Conservation (phyloP, 1,140 invertebrate genomes). For the Drosophila setifemur region DNA sequence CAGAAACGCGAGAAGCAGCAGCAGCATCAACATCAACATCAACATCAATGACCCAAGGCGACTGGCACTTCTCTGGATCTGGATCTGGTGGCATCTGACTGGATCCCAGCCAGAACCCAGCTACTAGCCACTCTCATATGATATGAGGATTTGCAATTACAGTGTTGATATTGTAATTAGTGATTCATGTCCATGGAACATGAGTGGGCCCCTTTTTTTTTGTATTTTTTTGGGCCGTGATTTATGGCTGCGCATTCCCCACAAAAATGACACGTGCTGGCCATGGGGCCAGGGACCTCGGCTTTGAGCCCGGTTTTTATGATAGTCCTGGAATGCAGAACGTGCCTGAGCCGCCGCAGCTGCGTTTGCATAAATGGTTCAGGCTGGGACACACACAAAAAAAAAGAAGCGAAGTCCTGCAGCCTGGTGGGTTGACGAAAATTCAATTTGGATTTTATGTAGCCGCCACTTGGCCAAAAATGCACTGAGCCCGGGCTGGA, state of each 20-base stretch:
- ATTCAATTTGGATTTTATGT: slow-evolving; percentile 75
- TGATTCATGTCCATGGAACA: slow-evolving; percentile 25
- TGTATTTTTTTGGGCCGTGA: too few relatives aligned
- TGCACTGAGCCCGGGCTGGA: slow-evolving; percentile 21
- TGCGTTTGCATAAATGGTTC: slow-evolving; percentile 73
- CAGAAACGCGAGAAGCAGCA: slow-evolving; percentile 12
- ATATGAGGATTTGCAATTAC: slow-evolving; percentile 25
- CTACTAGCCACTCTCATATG: too few relatives aligned
- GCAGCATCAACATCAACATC: slow-evolving; percentile 12
- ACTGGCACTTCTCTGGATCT: background rate
- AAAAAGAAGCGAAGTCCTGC: background rate
- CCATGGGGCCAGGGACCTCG: background rate
- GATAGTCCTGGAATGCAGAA: slow-evolving; percentile 34
- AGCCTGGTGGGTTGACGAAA: slow-evolving; percentile 51
- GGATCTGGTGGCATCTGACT: too few relatives aligned
- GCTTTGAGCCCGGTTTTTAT: slow-evolving; percentile 25
- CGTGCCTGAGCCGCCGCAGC: slow-evolving; percentile 62
- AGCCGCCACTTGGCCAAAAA: slow-evolving; percentile 31
- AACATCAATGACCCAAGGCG: slow-evolving; percentile 40
- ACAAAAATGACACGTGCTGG: slow-evolving; percentile 38
- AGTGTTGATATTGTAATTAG: slow-evolving; percentile 41
- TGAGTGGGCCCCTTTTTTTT: slow-evolving; percentile 24
- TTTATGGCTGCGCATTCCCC: slow-evolving; percentile 52
- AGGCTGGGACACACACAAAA: slow-evolving; percentile 30
- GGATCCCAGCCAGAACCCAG: too few relatives aligned